Conservation (phyloP, 2,113 vertebrate species). For the Cyanoramphus novaezelandiae region DNA sequence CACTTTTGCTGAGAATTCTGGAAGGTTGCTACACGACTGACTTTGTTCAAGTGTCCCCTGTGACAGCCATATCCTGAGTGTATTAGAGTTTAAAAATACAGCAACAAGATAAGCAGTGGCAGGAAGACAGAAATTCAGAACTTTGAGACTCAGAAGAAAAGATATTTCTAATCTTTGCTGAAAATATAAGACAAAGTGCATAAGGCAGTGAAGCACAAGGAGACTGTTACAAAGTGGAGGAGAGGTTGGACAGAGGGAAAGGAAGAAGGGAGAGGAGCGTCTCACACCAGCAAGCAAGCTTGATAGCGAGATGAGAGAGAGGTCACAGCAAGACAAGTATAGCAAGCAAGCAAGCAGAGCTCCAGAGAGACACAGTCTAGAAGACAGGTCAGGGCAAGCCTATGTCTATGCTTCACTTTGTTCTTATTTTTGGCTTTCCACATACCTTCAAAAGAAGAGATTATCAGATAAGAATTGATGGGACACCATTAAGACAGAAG, state of each 20-base stretch:
- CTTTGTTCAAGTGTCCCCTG: slow-evolving; percentile 33
- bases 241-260: background rate
- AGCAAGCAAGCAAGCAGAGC: slow-evolving; percentile 3
- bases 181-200: slow-evolving; percentile 52
- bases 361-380: background rate
- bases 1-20: background rate
- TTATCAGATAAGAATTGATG: slow-evolving; percentile 60
- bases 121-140: slow-evolving; percentile 58
- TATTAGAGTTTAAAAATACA: slow-evolving; percentile 52
- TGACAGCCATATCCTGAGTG: slow-evolving; percentile 36
- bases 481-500: slow-evolving; percentile 55
- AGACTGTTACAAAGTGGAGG: background rate
- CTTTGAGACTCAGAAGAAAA: slow-evolving; percentile 30
- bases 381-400: slow-evolving; percentile 47
- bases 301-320: slow-evolving; percentile 29
- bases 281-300: background rate
- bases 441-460: slow-evolving; percentile 47
- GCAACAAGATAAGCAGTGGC: slow-evolving; percentile 49
- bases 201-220: slow-evolving; percentile 18
- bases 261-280: background rate
- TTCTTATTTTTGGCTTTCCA: slow-evolving; percentile 62
- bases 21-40: background rate
- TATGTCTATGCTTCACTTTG: slow-evolving; percentile 39
- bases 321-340: slow-evolving; percentile 32
- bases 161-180: slow-evolving; percentile 55